Evolutionary conservation across 2,797 vertebrate species (phyloP), one percentile per base, ranked within the genome.

Genomic region (Bufotes viridis): DNA sequence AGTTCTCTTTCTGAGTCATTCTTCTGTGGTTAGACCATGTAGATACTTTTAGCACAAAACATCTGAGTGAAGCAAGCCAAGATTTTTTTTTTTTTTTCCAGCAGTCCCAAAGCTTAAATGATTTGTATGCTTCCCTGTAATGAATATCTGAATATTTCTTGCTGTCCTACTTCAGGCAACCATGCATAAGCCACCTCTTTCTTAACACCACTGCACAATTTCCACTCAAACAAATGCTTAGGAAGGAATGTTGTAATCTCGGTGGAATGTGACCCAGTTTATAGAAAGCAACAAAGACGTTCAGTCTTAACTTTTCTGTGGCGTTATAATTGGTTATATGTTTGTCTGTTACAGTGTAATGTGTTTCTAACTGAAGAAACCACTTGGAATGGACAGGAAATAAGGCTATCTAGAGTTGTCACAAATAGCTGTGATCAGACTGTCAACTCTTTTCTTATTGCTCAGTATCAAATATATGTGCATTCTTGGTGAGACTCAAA

Each of bases 221-320:
- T 82, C 58, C 57, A 75, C 57, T 63, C 34, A 81, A 53, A 81
- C 55, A 82, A 81, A 75, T 82, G 69, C 58, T 75, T 53, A 75
- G 70, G 69, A 81, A 75, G 78, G 53, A 81, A 81, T 87, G 26
- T 80, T 86, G 85, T 82, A 81, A 81, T 87, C 86, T 81, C 86
- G 13, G 78, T 82, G 79, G 79, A 81, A 87, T 82, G 79, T 87
- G 86, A 82, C 79, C 86, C 69, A 87, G 63, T 87, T 87, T 58
- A 61, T 61, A 72, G 55, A 67, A 87, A 82, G 67, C 34, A 82
- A 75, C 34, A 82, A 75, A 82, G 78, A 75, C 69, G 13, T 29
- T 60, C 34, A 87, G 86, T 74, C 85, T 87, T 49, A 60, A 74
- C 63, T 81, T 63, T 74, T 81, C 78, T 81, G 78, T 81, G 78